Evolutionary conservation across 2,113 vertebrate genomes (phyloP), one percentile per base, ranked within the genome.

Genomic region (Poicephalus gulielmi): DNA sequence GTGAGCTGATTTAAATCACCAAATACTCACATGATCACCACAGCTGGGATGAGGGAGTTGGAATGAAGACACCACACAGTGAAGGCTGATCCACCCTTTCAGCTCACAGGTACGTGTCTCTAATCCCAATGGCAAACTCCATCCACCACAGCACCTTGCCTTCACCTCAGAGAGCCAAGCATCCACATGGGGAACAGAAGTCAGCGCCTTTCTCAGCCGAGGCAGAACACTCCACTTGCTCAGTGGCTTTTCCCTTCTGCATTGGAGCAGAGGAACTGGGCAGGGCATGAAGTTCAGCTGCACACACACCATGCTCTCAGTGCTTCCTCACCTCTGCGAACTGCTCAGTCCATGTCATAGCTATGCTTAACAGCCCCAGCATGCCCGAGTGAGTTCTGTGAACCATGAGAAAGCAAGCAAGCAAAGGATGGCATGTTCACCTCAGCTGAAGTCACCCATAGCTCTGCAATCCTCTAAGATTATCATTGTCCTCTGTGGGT

Each of bases 321-420:
- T 31, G 33, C 9, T 49, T 28, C 76, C 67, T 44, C 47, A 24
- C 47, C 68, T 83, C 76, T 52, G 59, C 55, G 8, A 52, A 31
- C 39, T 60, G 50, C 57, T 27, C 67, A 79, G 57, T 7, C 71
- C 2, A 0, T 5, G 11, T 0, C 0, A 0, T 28, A 78, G 68
- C 59, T 10, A 2, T 28, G 35, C n/a, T 5, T 1, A 44, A 62
- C 0, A 0, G 74, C 86, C 83, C 62, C 1, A 1, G 41, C 47
- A 50, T 47, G 67, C 37, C 75, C 27, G 8, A 76, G 67, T 2
- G 20, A 52, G 46, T 31, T 76, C 1, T 41, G 44, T 18, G 73
- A 55, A 39, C 68, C 14, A 8, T 10, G 68, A 86, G 83, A 83
- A 39, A 55, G 28, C 2, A 64, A 69, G 49, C 28, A n/a, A 92